Percentiles rank a stretch among this genome's conserved stretches.
Evolutionary conservation across 2,797 vertebrate genomes (phyloP).

Genomic region (Crypturellus tataupa): DNA sequence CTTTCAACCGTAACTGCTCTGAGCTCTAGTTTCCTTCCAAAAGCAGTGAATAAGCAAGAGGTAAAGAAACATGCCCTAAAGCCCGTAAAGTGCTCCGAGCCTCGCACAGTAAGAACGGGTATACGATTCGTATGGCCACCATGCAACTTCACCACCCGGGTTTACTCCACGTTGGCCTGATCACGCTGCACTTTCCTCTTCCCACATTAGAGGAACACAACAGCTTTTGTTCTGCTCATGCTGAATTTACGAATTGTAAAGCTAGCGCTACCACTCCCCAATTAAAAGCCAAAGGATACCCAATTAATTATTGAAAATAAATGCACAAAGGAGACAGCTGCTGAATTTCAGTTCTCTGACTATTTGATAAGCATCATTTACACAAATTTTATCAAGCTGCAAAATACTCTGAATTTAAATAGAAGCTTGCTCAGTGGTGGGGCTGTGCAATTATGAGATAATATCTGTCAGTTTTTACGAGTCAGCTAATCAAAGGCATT

Average conservation of each 20-base stretch:
- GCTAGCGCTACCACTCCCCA: neutral
- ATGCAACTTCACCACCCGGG: neutral
- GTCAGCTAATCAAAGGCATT: neutral
- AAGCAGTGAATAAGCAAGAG: fast-evolving
- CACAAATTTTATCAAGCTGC: neutral
- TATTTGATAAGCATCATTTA: conserved; percentile 15
- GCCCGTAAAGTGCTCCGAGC: neutral
- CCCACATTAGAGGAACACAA: neutral
- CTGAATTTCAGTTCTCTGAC: neutral
- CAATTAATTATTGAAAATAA: conserved; percentile 43
- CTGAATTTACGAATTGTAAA: neutral
- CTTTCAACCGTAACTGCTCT: neutral
- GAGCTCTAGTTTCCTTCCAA: neutral
- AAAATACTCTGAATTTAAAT: neutral
- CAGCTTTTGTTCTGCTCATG: neutral
- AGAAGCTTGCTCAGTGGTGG: neutral
- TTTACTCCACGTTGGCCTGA: neutral
- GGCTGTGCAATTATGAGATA: neutral
- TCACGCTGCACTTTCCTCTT: neutral
- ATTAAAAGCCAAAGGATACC: conserved; percentile 28
- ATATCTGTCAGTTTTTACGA: fast-evolving
- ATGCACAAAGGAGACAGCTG: neutral
- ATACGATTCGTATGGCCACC: neutral
- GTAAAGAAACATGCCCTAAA: neutral
- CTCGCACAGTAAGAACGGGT: neutral